These are phyloP conservation scores for Acholoe squamosa DNA, from an alignment of 2,888 invertebrate species.

Conservation along the genomic window DNA sequence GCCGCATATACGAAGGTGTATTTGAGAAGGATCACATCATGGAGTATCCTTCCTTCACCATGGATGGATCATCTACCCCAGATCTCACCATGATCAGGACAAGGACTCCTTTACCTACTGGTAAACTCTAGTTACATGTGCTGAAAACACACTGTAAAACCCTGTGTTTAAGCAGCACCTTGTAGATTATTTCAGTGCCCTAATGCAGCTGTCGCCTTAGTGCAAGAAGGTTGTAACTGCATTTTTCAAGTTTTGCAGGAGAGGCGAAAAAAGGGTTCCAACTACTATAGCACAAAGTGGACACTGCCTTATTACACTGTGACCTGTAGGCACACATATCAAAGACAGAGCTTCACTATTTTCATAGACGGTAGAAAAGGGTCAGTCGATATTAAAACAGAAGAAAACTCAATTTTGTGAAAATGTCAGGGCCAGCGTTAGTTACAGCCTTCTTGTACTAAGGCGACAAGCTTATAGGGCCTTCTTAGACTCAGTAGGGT, in stretches of 20 bases:
- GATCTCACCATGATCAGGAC: conserved; percentile 80
- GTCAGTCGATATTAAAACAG: too few relatives aligned
- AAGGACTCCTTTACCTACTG: conserved; percentile 80
- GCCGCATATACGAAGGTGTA: conserved; percentile 82
- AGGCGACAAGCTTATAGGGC: not conserved
- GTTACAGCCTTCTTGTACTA: too few relatives aligned
- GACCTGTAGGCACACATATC: too few relatives aligned
- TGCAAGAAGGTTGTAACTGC: too few relatives aligned
- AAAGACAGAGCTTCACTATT: too few relatives aligned
- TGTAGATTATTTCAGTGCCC: not conserved
- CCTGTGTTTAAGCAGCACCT: not conserved
- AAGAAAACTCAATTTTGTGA: too few relatives aligned
- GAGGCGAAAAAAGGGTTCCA: too few relatives aligned
- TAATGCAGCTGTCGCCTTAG: not conserved
- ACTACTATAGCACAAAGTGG: too few relatives aligned
- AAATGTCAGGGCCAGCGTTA: too few relatives aligned
- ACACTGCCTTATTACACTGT: too few relatives aligned
- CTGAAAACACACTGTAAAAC: not conserved
- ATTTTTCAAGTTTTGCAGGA: too few relatives aligned
- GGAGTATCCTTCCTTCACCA: conserved; percentile 81
- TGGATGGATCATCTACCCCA: conserved; percentile 80
- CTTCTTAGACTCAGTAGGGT: not conserved
- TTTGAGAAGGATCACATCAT: conserved; percentile 83
- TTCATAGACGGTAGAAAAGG: too few relatives aligned
- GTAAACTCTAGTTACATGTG: conserved; percentile 70